Conservation (phyloP, 2,888 invertebrate species). For the Therioaphis trifolii region DNA sequence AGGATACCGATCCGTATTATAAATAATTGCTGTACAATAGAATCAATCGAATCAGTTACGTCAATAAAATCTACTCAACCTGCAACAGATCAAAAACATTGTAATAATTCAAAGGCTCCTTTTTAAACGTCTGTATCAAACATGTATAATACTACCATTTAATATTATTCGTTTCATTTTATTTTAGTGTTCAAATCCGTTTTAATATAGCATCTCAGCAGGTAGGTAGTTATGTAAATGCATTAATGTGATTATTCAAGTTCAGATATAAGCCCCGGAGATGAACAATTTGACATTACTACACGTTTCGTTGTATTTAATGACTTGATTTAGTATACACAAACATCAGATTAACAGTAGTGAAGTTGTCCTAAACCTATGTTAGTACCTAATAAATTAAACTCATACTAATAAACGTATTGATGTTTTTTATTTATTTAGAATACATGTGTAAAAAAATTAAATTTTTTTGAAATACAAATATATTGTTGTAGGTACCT, state of each 20-base stretch:
- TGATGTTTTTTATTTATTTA: too few relatives aligned
- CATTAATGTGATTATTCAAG: background rate
- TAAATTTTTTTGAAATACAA: too few relatives aligned
- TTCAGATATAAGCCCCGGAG: background rate
- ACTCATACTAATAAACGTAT: too few relatives aligned
- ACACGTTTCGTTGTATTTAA: too few relatives aligned
- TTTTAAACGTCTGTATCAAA: too few relatives aligned
- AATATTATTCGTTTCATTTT: background rate
- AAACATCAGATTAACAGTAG: too few relatives aligned
- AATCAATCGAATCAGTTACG: background rate
- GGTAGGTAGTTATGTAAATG: background rate
- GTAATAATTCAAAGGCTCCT: background rate
- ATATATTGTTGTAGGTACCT: too few relatives aligned
- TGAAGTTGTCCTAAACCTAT: too few relatives aligned
- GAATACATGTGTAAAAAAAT: too few relatives aligned
- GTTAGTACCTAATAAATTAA: too few relatives aligned
- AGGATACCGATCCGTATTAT: background rate
- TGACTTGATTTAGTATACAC: too few relatives aligned
- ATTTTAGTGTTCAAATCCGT: background rate
- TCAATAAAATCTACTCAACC: background rate
- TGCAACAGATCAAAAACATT: slow-evolving; percentile 15
- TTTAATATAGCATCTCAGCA: background rate
- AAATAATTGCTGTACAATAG: slow-evolving; percentile 9
- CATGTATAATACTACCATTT: too few relatives aligned
- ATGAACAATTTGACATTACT: background rate